A percentile compares a stretch with the other conserved stretches of the same genome.
phyloP scores from a whole-genome alignment of 2,888 invertebrate species.

The Heliconius hortense region DNA sequence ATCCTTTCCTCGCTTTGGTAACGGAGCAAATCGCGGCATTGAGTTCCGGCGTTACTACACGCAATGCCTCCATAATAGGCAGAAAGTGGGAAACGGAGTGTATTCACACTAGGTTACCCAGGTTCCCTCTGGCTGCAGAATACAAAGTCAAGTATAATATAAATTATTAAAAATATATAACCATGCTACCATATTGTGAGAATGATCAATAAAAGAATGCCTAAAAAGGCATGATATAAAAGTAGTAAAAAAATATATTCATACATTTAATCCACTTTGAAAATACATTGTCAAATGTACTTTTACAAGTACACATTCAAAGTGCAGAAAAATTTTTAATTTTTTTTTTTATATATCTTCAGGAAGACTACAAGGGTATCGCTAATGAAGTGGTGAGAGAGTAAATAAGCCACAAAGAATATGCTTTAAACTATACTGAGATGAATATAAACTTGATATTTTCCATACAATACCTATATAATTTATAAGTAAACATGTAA shows the following conservation, averaged over 20 bases:
- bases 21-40: no score
- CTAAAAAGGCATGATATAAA: neutral
- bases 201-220: neutral
- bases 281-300: no score
- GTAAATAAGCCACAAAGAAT: conserved; percentile 41
- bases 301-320: neutral
- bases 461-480: neutral
- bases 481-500: neutral
- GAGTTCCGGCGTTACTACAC: no score
- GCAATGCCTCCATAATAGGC: no score
- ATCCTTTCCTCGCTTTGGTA: no score
- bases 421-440: neutral
- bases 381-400: conserved; percentile 49
- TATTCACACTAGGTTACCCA: no score
- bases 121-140: no score
- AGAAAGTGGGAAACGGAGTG: no score
- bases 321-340: neutral
- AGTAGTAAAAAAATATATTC: no score
- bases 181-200: neutral
- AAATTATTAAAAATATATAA: no score
- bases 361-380: conserved; percentile 53
- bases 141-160: no score
- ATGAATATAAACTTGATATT: neutral
- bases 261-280: no score
- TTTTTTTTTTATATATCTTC: conserved; percentile 30